These are phyloP conservation scores for Artibeus jamaicensis DNA, from an alignment of 2,797 vertebrate genomes.

Conservation along the genomic window DNA sequence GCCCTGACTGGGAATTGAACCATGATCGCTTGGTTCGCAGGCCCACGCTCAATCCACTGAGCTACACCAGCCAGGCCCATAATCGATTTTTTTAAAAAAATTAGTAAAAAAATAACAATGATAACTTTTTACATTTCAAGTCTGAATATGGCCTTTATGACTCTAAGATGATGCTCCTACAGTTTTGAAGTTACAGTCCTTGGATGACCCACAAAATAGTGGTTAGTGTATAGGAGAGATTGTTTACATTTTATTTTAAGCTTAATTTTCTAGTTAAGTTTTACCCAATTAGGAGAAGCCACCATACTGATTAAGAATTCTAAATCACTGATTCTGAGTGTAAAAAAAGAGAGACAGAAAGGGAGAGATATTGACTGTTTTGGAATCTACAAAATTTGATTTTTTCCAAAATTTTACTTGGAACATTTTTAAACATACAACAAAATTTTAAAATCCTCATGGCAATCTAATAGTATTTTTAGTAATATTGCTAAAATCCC, in stretches of 20 bases:
- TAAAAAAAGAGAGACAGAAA: background rate
- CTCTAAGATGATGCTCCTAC: background rate
- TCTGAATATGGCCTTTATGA: background rate
- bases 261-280: background rate
- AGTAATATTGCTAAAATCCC: background rate
- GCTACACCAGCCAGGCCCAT: too few relatives aligned
- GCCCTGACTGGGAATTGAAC: too few relatives aligned
- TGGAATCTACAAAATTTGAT: background rate
- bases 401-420: background rate
- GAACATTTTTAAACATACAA: background rate
- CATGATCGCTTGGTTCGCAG: too few relatives aligned
- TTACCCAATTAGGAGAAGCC: background rate
- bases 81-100: background rate
- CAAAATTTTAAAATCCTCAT: background rate
- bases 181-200: background rate
- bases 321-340: background rate
- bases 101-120: background rate
- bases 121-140: background rate
- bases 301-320: background rate
- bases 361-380: background rate
- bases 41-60: too few relatives aligned
- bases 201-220: background rate
- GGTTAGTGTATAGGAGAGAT: background rate
- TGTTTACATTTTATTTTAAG: background rate
- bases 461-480: background rate